These are phyloP conservation scores for Cynocephalus volans DNA, from an alignment of 2,113 vertebrate genomes.

Conservation along the genomic window DNA sequence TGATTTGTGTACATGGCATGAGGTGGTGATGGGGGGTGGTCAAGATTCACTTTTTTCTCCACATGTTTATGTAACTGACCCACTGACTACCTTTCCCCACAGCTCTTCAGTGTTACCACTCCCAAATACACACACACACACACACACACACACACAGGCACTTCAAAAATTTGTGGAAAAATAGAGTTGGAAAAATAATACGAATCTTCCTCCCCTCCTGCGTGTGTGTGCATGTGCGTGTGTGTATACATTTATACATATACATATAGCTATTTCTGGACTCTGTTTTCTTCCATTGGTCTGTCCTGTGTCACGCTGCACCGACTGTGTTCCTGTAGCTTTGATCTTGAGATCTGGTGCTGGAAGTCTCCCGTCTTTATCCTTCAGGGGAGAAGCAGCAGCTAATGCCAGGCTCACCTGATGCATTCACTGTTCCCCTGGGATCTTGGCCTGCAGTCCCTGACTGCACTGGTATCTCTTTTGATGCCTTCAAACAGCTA, in stretches of 20 bases:
- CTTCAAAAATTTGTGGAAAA: no score
- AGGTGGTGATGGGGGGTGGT: accelerated
- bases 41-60: background rate
- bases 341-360: background rate
- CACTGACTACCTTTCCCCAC: background rate
- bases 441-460: background rate
- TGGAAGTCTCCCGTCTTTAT: background rate
- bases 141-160: no score
- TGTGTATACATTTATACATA: background rate
- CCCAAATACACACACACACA: no score
- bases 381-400: background rate
- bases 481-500: background rate
- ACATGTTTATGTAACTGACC: background rate
- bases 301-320: background rate
- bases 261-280: background rate
- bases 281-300: background rate
- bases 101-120: background rate
- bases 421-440: background rate
- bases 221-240: no score
- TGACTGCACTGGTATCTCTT: background rate
- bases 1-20: background rate
- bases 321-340: background rate
- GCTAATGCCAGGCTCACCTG: background rate
- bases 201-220: no score
- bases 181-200: no score